Conservation (phyloP, 2,113 vertebrate genomes). For the Xenotilapia longispinis region DNA sequence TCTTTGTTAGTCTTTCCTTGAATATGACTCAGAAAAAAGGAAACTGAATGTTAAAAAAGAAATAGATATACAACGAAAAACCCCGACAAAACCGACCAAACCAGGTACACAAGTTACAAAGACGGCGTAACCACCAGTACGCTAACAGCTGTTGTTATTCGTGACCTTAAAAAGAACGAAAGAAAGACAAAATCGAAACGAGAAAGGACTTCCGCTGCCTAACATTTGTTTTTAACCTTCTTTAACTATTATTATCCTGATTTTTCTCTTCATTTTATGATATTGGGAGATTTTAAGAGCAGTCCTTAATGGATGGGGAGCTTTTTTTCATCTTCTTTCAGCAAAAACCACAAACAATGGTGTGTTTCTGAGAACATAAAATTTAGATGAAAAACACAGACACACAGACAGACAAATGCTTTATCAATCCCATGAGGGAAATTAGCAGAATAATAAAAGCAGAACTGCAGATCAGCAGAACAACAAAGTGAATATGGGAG, state of each 20-base stretch:
- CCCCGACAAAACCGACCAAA: background rate
- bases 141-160: background rate
- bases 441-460: background rate
- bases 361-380: background rate
- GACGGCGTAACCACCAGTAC: background rate
- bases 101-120: background rate
- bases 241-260: background rate
- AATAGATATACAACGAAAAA: background rate
- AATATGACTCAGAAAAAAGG: conserved; percentile 27
- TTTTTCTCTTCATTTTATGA: background rate
- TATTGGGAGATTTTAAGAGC: background rate
- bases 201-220: background rate
- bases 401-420: background rate
- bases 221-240: background rate
- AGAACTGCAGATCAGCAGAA: background rate
- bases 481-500: background rate
- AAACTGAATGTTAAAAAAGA: background rate
- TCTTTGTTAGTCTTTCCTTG: background rate
- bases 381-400: background rate
- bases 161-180: background rate
- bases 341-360: background rate
- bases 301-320: background rate
- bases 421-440: background rate
- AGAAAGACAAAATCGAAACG: background rate
- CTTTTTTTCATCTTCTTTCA: background rate